These are phyloP conservation scores for Hydropotes inermis DNA, from an alignment of 2,113 vertebrate species.

Conservation along the genomic window DNA sequence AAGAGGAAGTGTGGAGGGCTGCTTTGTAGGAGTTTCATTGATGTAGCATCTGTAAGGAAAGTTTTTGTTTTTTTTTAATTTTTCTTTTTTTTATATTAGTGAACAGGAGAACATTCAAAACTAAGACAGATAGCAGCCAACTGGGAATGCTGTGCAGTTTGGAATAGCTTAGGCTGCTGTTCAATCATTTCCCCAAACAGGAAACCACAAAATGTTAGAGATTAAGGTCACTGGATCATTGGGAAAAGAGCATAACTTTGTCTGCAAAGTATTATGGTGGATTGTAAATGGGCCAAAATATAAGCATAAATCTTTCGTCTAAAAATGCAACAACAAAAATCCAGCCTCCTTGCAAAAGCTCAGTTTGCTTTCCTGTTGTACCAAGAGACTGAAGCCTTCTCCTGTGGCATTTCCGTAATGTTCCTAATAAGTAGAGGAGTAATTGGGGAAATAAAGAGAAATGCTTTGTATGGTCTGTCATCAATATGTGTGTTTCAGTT, in stretches of 20 bases:
- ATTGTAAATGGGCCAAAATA: constrained; percentile 56
- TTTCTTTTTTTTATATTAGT: constrained; percentile 39
- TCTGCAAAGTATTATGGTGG: constrained; percentile 67
- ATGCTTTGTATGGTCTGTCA: not conserved
- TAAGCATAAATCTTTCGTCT: constrained; percentile 60
- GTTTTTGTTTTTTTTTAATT: constrained; percentile 17
- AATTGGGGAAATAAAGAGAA: not conserved
- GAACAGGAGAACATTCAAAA: constrained; percentile 56
- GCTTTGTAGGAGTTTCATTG: constrained; percentile 60
- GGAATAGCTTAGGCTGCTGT: constrained; percentile 61
- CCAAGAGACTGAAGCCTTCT: not conserved
- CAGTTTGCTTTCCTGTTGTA: not conserved
- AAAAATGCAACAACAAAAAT: constrained; percentile 46
- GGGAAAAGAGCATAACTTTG: constrained; percentile 66
- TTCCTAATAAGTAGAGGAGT: not conserved
- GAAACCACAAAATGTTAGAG: constrained; percentile 75
- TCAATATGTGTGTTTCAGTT: not conserved
- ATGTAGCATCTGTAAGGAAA: constrained; percentile 54
- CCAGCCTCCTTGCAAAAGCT: constrained; percentile 33
- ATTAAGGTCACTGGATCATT: constrained; percentile 68
- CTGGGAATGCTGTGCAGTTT: constrained; percentile 53
- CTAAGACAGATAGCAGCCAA: constrained; percentile 52
- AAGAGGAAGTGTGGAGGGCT: constrained; percentile 27
- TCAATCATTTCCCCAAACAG: constrained; percentile 70
- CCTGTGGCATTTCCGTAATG: not conserved